Percentiles rank a stretch among this genome's conserved stretches.
Conservation (phyloP, 2,888 invertebrate species). For the Lamellibrachia satsuma region DNA sequence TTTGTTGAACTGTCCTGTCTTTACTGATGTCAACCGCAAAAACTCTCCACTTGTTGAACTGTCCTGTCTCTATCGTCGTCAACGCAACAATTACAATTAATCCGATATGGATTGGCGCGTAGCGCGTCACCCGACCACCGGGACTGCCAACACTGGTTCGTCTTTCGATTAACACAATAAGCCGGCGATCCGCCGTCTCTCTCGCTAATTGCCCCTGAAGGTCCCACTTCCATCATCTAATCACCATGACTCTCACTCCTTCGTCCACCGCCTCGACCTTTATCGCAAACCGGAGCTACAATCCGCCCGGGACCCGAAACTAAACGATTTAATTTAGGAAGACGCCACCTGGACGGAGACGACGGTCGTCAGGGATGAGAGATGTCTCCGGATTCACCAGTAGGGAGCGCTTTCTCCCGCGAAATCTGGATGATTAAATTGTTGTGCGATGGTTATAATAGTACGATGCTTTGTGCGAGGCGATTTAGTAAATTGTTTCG, state of each 20-base stretch:
- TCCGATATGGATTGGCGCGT: background rate
- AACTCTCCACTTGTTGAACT: background rate
- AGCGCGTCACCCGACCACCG: background rate
- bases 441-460: background rate
- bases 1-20: too few relatives aligned
- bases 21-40: background rate
- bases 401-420: background rate
- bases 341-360: background rate
- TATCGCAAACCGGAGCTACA: background rate
- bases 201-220: background rate
- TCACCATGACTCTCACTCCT: background rate
- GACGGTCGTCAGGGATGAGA: background rate
- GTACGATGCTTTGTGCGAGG: background rate
- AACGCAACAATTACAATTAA: conserved; percentile 12
- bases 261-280: background rate
- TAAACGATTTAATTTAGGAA: conserved; percentile 3
- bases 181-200: background rate
- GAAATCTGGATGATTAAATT: background rate
- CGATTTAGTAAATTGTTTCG: conserved; percentile 13
- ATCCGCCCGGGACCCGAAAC: background rate
- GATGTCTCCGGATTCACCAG: background rate
- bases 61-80: background rate
- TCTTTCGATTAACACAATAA: background rate
- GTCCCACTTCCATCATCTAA: background rate
- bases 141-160: background rate